Evolutionary conservation across 2,113 vertebrate species (phyloP).

Genomic region (Garra rufa): DNA sequence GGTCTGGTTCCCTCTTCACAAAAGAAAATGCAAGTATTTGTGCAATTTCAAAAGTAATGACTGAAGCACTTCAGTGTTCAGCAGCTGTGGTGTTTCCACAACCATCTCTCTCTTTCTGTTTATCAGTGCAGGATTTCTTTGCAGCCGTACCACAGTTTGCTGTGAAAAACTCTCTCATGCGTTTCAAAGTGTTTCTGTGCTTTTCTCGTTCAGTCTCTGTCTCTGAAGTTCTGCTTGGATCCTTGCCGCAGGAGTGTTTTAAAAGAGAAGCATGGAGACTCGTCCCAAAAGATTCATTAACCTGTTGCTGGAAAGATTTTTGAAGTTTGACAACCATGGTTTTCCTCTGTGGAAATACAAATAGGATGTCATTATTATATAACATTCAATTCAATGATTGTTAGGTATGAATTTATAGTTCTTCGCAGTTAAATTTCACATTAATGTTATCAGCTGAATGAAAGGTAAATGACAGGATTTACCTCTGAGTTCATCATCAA

Average conservation of each 20-base stretch:
- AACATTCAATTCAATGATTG: neutral
- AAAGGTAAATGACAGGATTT: neutral
- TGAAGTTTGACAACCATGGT: conserved; percentile 45
- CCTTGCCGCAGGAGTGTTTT: neutral
- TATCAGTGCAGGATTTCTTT: conserved; percentile 39
- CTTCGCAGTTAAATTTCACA: neutral
- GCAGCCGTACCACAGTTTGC: neutral
- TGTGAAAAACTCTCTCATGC: conserved; percentile 43
- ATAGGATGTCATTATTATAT: neutral
- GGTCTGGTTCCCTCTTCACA: neutral
- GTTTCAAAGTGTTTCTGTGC: conserved; percentile 47
- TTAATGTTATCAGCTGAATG: neutral
- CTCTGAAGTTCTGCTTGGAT: neutral
- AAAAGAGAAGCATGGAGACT: conserved; percentile 59
- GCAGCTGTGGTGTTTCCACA: neutral
- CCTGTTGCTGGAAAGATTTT: conserved; percentile 50
- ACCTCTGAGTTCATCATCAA: conserved; percentile 52
- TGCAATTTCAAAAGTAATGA: neutral
- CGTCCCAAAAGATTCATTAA: conserved; percentile 51
- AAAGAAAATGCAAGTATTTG: neutral
- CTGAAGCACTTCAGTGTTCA: neutral
- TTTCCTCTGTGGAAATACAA: conserved; percentile 43
- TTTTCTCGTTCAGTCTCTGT: neutral
- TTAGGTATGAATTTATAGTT: neutral
- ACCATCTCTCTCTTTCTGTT: neutral